Evolutionary conservation across 2,888 invertebrate genomes (phyloP).

Genomic region (Tetramorium bicarinatum): DNA sequence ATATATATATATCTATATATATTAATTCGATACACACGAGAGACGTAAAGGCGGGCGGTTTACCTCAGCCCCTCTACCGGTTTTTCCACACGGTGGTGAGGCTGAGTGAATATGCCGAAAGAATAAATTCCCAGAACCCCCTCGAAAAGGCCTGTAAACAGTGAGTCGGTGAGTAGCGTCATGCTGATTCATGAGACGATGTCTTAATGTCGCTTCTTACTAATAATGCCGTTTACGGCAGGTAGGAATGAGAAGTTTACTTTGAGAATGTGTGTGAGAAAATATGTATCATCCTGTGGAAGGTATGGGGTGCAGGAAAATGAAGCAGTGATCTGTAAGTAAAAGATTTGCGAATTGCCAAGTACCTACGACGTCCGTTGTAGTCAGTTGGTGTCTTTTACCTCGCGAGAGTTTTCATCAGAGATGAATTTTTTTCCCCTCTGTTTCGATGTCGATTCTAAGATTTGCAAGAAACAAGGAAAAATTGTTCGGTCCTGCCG

Average conservation of each 20-base stretch:
- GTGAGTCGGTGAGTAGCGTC: constrained; percentile 83
- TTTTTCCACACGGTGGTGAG: constrained; percentile 72
- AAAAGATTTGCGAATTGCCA: constrained; percentile 83
- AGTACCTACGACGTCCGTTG: constrained; percentile 61
- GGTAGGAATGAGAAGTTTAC: constrained; percentile 75
- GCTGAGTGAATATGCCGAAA: constrained; percentile 73
- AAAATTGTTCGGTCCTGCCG: background rate
- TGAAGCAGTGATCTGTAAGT: constrained; percentile 84
- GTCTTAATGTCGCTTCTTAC: constrained; percentile 80
- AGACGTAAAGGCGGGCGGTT: constrained; percentile 68
- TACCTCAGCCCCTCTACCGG: constrained; percentile 78
- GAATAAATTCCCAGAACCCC: constrained; percentile 74
- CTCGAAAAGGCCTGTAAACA: constrained; percentile 72
- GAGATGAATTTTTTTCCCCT: background rate
- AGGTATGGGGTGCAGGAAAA: constrained; percentile 79
- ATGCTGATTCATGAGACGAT: constrained; percentile 79
- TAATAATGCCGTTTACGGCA: constrained; percentile 80
- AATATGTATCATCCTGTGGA: constrained; percentile 77
- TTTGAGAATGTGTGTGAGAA: constrained; percentile 83
- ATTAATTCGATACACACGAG: constrained; percentile 77
- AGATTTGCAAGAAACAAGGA: background rate
- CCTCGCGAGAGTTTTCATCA: background rate
- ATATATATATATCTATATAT: constrained; percentile 53
- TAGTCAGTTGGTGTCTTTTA: background rate
- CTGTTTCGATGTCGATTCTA: background rate